Evolutionary conservation across 1,140 invertebrate genomes (phyloP), one percentile per base, ranked within the genome.

Genomic region (Brachionus calyciflorus): DNA sequence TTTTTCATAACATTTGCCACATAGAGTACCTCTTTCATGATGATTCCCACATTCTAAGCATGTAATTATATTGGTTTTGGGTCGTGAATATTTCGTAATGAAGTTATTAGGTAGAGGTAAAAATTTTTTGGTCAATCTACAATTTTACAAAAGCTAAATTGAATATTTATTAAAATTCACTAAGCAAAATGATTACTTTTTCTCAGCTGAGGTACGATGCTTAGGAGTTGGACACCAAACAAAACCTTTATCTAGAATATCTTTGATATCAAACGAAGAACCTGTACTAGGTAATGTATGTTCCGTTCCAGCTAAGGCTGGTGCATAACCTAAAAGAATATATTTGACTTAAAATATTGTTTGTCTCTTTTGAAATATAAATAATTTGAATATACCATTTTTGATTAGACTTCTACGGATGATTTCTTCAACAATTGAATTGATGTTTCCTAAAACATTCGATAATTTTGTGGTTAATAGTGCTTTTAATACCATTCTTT

Each of bases 211-310:
- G 21, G 69, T 73, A 12, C 69, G 21, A 19, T 73, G 28, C 26
- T 73, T 73, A 5, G 69, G 69, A 9, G 69, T 73, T 19, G 69
- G 69, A 55, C 69, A 73, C 60, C 60, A 65, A 2, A 65, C 60
- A 21, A 65, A 41, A 1, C 60, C 60, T 41, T 65, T 65, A 12
- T 65, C 60, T n/a, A 65, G 21, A 19, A 65, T 65, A 21, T 65
- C 60, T 46, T 14, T 65, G 19, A 65, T 19, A 65, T 65, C 60
- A 24, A 65, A 65, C 1, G 33, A 21, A 12, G 9, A 3, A n/a
- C 53, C 53, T n/a, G n/a, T n/a, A 1, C 12, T 60, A 0, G 60
- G 37, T 44, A 21, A 17, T 17, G 60, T 7, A 12, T 65, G 60
- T 41, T 65, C 33, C 3, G 30, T 17, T 24, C 60, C 60, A 21